Conservation (phyloP, 2,113 vertebrate genomes). For the Pelobates fuscus region DNA sequence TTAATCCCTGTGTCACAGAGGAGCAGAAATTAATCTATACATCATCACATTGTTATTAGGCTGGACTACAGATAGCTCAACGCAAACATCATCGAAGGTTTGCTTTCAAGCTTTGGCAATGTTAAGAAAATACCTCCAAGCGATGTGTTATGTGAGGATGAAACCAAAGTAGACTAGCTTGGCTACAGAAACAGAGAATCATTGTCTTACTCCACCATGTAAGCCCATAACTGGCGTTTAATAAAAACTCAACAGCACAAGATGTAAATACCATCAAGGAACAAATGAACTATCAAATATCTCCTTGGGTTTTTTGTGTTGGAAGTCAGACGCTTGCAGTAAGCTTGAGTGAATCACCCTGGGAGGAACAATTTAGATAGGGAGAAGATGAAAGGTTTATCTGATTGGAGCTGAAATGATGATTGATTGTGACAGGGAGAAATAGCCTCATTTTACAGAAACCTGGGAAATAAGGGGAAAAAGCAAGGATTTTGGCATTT, state of each 20-base stretch:
- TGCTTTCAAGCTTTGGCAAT: constrained; percentile 65
- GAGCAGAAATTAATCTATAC: constrained; percentile 87
- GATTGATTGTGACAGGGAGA: constrained; percentile 69
- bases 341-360: constrained; percentile 57
- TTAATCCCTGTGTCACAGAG: constrained; percentile 80
- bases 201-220: constrained; percentile 73
- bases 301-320: constrained; percentile 60
- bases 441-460: constrained; percentile 61
- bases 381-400: constrained; percentile 64
- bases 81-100: constrained; percentile 71
- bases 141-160: constrained; percentile 78
- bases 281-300: constrained; percentile 72
- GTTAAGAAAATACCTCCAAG: constrained; percentile 79
- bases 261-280: constrained; percentile 66
- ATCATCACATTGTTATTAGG: constrained; percentile 91
- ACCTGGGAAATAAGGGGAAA: constrained; percentile 29
- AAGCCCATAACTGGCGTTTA: constrained; percentile 71
- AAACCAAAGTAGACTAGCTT: constrained; percentile 83
- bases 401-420: constrained; percentile 67
- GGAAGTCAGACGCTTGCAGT: constrained; percentile 61
- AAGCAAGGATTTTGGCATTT: constrained; percentile 28
- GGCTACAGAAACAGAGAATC: constrained; percentile 73
- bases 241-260: constrained; percentile 68
- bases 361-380: constrained; percentile 68
- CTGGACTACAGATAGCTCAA: constrained; percentile 68